Base-by-base conservation (phyloP, 2,797 vertebrate genomes). In the Morus bassanus region DNA sequence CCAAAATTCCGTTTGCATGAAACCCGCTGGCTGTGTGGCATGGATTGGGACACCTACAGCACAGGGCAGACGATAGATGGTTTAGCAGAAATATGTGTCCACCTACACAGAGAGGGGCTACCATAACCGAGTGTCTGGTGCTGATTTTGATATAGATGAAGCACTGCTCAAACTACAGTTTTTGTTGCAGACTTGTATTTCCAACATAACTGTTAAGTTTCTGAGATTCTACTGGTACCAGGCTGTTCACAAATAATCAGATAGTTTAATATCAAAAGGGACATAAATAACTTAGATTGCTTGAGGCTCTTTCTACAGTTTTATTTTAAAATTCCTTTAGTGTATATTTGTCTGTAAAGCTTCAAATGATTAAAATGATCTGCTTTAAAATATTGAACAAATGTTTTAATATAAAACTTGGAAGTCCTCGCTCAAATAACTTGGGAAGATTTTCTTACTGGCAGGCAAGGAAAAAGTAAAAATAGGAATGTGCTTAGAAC, bases 401-500 rank as follows among this genome's bases (percentile, higher is more conserved):
- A 53, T 41, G 7, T 85, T 88, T 83, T 74, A 91, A 61, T 30
- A 16, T 11, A 30, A 85, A 84, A 30, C 50, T 48, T 85, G 4
- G 28, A 63, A 68, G 39, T 37, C 30, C 33, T 73, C n/a, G 48
- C 2, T 3, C 54, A 82, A 87, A 60, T 92, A 75, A 95, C 43
- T 56, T 74, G 35, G 59, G 39, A 91, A 74, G 24, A 67, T 85
- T 94, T 97, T 94, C 81, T 81, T 65, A 72, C 54, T 91, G 90
- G 51, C 78, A 93, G 41, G 67, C 74, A 94, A 87, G 69, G 68
- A 91, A 92, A 84, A 89, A 33, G 21, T 50, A 57, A 73, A 79
- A 63, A 25, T 31, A 96, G 19, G 69, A 93, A 74, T 92, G 73
- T 93, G 72, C 79, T 97, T 96, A 94, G 79, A 95, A 88, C 69